These are phyloP conservation scores for Cololabis saira DNA, from an alignment of 2,113 vertebrate species.

Conservation along the genomic window DNA sequence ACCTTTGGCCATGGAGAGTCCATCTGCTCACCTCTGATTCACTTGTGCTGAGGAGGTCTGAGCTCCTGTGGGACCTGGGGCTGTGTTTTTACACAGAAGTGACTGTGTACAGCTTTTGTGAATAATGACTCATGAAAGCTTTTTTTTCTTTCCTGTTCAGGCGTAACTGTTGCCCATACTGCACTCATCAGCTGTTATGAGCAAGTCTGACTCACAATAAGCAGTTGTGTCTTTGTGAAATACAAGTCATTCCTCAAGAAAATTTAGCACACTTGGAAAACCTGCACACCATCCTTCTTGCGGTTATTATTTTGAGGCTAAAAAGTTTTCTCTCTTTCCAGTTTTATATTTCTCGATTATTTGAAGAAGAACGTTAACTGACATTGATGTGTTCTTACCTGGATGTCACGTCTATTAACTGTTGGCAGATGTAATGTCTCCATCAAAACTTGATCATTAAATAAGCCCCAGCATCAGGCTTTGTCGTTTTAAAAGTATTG, in stretches of 20 bases:
- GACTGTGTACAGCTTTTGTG: neutral
- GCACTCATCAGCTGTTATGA: neutral
- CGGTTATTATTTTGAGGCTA: too few relatives aligned
- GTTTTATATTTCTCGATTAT: neutral
- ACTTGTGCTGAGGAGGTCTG: conserved; percentile 13
- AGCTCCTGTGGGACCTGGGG: conserved; percentile 11
- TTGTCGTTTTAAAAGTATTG: too few relatives aligned
- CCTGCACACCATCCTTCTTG: too few relatives aligned
- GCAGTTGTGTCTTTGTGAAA: neutral
- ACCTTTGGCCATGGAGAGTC: conserved; percentile 54
- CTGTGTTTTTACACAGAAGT: neutral
- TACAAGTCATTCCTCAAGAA: too few relatives aligned
- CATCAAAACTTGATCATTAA: conserved; percentile 13
- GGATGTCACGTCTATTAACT: conserved; percentile 11
- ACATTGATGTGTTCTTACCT: neutral
- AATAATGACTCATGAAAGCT: neutral
- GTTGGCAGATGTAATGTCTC: conserved; percentile 15
- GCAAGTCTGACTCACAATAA: conserved; percentile 2
- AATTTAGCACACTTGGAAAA: too few relatives aligned
- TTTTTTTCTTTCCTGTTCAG: neutral
- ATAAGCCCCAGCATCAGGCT: conserved; percentile 12
- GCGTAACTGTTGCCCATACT: neutral
- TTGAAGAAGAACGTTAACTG: neutral
- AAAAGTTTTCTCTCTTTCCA: too few relatives aligned
- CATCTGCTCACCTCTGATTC: conserved; percentile 31